These are phyloP conservation scores for Rynchops niger DNA, from an alignment of 2,113 vertebrate species.

Conservation along the genomic window DNA sequence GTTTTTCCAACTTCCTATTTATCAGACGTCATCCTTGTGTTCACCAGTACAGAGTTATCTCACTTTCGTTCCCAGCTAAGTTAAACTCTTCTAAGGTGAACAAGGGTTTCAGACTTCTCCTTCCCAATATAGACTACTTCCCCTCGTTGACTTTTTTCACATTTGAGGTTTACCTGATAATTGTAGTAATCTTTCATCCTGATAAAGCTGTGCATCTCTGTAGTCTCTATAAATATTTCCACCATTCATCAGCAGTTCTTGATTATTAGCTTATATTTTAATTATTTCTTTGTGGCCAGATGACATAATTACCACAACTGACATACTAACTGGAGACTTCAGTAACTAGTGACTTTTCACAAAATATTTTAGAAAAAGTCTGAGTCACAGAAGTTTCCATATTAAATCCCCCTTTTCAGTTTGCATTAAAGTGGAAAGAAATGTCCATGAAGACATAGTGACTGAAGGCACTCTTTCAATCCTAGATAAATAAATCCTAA, in stretches of 20 bases:
- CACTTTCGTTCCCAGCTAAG: neutral
- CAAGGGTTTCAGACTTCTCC: neutral
- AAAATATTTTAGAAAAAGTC: neutral
- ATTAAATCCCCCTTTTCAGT: neutral
- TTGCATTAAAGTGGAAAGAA: neutral
- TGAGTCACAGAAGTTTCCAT: accelerated
- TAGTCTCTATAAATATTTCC: neutral
- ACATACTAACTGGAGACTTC: neutral
- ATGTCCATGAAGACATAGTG: neutral
- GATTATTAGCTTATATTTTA: neutral
- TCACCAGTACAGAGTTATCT: neutral
- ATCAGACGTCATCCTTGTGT: neutral
- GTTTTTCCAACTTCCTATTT: neutral
- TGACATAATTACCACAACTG: neutral
- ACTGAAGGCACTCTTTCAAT: neutral
- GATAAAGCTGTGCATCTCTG: neutral
- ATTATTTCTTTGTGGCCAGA: neutral
- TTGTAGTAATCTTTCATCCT: neutral
- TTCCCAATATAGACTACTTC: neutral
- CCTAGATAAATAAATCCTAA: neutral
- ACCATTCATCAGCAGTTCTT: neutral
- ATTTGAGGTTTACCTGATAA: neutral
- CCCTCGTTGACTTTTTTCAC: neutral
- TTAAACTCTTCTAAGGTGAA: neutral
- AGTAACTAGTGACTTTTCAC: neutral